phyloP scores from a whole-genome alignment of 2,888 invertebrate species.

The Magallana nippona region DNA sequence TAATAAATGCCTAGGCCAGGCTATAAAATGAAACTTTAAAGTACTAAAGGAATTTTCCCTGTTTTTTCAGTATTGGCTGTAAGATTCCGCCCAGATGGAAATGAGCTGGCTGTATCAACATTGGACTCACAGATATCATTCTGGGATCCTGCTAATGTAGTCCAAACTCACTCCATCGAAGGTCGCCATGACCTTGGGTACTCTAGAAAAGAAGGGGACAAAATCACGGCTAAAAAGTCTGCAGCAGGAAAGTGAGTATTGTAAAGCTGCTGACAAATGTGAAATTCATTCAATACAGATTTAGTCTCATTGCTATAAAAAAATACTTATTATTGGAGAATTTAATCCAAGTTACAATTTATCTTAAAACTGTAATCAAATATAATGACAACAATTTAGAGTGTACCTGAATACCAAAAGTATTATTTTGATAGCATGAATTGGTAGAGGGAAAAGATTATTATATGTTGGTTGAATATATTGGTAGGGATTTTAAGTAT shows the following conservation, averaged over 20 bases:
- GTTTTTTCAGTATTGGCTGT: slow-evolving; percentile 86
- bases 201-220: slow-evolving; percentile 89
- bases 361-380: too few species aligned
- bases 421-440: too few species aligned
- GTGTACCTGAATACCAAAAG: too few species aligned
- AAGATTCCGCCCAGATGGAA: slow-evolving; percentile 92
- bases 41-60: slow-evolving; percentile 7
- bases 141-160: slow-evolving; percentile 72
- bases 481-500: too few species aligned
- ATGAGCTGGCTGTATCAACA: slow-evolving; percentile 94
- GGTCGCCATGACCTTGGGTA: slow-evolving; percentile 94
- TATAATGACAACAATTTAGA: too few species aligned
- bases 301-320: too few species aligned
- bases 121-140: slow-evolving; percentile 82
- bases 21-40: too few species aligned
- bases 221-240: slow-evolving; percentile 92
- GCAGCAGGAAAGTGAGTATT: slow-evolving; percentile 90
- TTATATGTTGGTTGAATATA: too few species aligned
- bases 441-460: too few species aligned
- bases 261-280: background rate
- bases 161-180: slow-evolving; percentile 88
- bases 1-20: too few species aligned
- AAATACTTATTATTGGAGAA: too few species aligned
- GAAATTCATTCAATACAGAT: background rate
- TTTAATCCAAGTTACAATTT: too few species aligned